Evolutionary conservation across 1,140 invertebrate species (phyloP).

Genomic region (Diachasma alloeum): DNA sequence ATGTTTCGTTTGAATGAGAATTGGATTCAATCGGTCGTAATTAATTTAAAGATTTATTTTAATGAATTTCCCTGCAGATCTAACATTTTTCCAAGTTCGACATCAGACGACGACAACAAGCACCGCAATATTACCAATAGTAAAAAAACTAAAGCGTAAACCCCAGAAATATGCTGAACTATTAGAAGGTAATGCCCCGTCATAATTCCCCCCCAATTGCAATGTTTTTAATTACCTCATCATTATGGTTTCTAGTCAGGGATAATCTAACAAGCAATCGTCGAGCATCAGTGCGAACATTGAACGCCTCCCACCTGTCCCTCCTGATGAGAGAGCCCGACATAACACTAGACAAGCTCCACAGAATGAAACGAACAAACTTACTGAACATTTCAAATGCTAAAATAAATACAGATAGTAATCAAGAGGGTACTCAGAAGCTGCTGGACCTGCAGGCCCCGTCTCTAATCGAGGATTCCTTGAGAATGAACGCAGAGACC

Average conservation of each 20-base stretch:
- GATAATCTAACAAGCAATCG: constrained; percentile 68
- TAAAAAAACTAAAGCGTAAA: constrained; percentile 50
- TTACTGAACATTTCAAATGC: constrained; percentile 45
- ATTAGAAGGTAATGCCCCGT: constrained; percentile 60
- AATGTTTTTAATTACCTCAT: constrained; percentile 10
- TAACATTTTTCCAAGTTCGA: constrained; percentile 28
- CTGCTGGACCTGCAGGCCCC: not conserved
- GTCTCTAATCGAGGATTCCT: not conserved
- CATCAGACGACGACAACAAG: constrained; percentile 36
- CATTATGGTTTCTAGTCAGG: constrained; percentile 66
- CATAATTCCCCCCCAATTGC: constrained; percentile 10
- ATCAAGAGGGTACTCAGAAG: not conserved
- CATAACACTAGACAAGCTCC: constrained; percentile 67
- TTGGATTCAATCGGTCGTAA: too few relatives aligned
- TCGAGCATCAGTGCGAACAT: constrained; percentile 71
- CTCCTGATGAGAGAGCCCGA: constrained; percentile 68
- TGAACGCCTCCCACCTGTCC: constrained; percentile 71
- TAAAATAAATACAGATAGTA: constrained; percentile 46
- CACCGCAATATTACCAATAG: constrained; percentile 28
- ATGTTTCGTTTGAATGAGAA: too few relatives aligned
- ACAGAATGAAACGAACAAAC: constrained; percentile 53
- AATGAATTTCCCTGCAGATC: constrained; percentile 22
- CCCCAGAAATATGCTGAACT: constrained; percentile 64
- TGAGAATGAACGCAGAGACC: not conserved
- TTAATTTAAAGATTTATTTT: constrained; percentile 21